phyloP scores from a whole-genome alignment of 1,140 invertebrate species.

The Dendroctonus valens region DNA sequence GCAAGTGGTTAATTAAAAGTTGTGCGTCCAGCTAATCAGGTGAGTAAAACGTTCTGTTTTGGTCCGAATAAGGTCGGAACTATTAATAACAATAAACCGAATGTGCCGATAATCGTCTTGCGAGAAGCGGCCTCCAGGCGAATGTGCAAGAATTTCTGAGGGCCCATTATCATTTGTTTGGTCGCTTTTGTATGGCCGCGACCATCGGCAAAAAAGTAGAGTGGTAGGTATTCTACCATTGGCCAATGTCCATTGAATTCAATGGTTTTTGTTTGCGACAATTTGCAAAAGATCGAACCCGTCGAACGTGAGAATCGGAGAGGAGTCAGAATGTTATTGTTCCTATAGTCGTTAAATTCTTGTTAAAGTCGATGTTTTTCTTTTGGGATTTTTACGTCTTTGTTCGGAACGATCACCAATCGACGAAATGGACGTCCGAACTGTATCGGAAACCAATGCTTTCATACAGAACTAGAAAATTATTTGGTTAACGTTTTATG shows the following conservation, averaged over 20 bases:
- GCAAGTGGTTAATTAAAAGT: constrained; percentile 38
- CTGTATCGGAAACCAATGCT: too few species aligned
- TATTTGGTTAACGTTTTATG: too few species aligned
- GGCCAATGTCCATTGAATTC: constrained; percentile 30
- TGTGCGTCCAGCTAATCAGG: constrained; percentile 43
- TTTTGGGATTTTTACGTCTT: constrained; percentile 27
- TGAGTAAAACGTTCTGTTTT: constrained; percentile 47
- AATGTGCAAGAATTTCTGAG: constrained; percentile 33
- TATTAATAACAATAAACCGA: constrained; percentile 53
- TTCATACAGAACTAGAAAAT: too few species aligned
- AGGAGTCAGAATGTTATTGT: constrained; percentile 33
- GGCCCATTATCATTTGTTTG: constrained; percentile 34
- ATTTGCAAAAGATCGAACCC: constrained; percentile 33
- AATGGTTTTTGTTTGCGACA: constrained; percentile 27
- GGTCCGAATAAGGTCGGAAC: constrained; percentile 48
- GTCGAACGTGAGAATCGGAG: constrained; percentile 33
- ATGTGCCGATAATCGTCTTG: constrained; percentile 51
- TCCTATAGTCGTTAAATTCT: constrained; percentile 30
- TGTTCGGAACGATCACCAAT: constrained; percentile 3
- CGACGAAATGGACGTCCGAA: too few species aligned
- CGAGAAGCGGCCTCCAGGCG: constrained; percentile 41
- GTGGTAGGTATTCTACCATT: constrained; percentile 42
- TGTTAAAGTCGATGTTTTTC: constrained; percentile 23
- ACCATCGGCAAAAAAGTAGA: constrained; percentile 20
- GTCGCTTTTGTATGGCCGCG: constrained; percentile 34